Evolutionary conservation across 1,140 invertebrate species (phyloP).

Genomic region (Drosophila lini): DNA sequence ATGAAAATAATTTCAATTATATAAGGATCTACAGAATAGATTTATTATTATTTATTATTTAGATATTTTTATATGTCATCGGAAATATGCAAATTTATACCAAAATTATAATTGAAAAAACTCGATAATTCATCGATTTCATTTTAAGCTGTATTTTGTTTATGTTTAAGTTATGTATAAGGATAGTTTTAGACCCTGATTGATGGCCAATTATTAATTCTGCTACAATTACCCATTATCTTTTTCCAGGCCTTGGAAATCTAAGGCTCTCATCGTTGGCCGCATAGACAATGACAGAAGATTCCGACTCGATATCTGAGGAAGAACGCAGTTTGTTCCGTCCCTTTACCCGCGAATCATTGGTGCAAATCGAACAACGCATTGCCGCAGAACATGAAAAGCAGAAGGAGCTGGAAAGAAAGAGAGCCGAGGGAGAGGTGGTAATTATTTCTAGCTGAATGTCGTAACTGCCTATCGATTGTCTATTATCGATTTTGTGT

Average conservation of each 20-base stretch:
- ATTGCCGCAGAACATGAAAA: conserved; percentile 97
- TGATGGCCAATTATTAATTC: background rate
- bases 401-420: conserved; percentile 97
- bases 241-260: conserved; percentile 83
- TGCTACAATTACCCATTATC: background rate
- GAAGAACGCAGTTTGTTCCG: conserved; percentile 97
- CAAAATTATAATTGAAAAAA: too few relatives aligned
- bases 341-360: conserved; percentile 98
- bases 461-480: conserved; percentile 38
- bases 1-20: too few relatives aligned
- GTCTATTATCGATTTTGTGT: conserved; percentile 41
- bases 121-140: too few relatives aligned
- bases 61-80: too few relatives aligned
- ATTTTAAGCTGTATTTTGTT: too few relatives aligned
- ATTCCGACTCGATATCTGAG: conserved; percentile 94
- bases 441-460: conserved; percentile 85
- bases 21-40: too few relatives aligned
- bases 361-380: conserved; percentile 95
- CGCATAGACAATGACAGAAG: conserved; percentile 92
- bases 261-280: conserved; percentile 85
- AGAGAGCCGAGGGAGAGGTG: conserved; percentile 96
- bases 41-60: too few relatives aligned
- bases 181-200: too few relatives aligned
- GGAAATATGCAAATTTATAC: too few relatives aligned
- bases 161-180: too few relatives aligned